Evolutionary conservation across 1,140 invertebrate genomes (phyloP), one percentile per base, ranked within the genome.

Genomic region (Brachystomella parvula): DNA sequence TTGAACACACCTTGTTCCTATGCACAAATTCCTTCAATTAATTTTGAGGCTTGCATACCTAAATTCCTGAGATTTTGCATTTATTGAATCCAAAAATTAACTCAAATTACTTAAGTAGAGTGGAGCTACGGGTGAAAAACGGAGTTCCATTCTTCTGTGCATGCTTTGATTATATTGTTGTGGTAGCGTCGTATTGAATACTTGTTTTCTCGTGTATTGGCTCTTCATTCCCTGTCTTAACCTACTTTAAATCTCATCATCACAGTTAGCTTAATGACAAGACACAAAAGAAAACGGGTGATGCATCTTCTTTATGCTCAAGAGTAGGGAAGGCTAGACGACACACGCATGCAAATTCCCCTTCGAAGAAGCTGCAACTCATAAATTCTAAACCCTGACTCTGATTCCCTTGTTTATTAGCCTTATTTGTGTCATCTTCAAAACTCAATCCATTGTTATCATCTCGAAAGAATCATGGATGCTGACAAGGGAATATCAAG

Each of bases 211-310:
- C n/a, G 39, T 44, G 39, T 9, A 44, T 12, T 9, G 39, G 39
- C 9, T 15, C 12, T 53, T 15, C 3, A 53, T 53, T 15, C 39
- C 39, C n/a, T 44, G 39, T n/a, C n/a, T 53, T 53, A 53, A 53
- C 49, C 49, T 53, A 53, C 49, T 53, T 39, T 53, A 53, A 53
- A 26, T 9, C 49, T n/a, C 49, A 6, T 24, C 12, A 53, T 24
- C 49, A 53, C 49, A 53, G 49, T 53, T 53, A 53, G 49, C 24
- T 53, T 53, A 53, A 53, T 53, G 24, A 53, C 49, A 53, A 53
- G 12, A 12, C 24, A n/a, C n/a, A n/a, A n/a, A n/a, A n/a, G n/a
- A n/a, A n/a, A n/a, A n/a, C n/a, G n/a, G n/a, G n/a, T n/a, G n/a
- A 19, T 53, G 12, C 24, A 6, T 53, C 6, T 53, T 53, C 49